These are phyloP conservation scores for Ammospiza maritima DNA, from an alignment of 2,797 vertebrate genomes.

Conservation along the genomic window DNA sequence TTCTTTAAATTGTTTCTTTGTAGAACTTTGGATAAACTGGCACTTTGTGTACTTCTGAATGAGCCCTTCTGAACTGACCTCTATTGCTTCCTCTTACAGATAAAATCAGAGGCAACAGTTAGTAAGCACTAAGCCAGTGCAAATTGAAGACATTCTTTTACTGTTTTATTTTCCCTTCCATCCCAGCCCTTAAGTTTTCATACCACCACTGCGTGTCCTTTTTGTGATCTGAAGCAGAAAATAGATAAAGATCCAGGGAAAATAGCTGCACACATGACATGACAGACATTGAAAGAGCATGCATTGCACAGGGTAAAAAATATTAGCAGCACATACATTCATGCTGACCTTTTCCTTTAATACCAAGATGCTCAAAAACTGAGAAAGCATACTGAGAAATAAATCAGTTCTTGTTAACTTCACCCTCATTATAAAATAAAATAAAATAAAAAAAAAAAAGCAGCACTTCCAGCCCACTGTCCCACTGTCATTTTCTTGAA, in stretches of 20 bases:
- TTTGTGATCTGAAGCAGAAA: background rate
- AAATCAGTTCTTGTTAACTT: background rate
- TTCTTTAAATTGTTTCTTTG: background rate
- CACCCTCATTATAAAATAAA: background rate
- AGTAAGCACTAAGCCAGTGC: background rate
- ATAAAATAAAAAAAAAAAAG: no score
- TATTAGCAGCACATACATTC: background rate
- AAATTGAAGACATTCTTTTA: background rate
- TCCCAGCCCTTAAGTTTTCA: background rate
- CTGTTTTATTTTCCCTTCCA: background rate
- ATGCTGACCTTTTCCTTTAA: background rate
- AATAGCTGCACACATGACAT: background rate
- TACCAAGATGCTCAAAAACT: background rate
- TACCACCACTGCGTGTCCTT: background rate
- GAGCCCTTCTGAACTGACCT: background rate
- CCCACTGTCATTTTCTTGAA: background rate
- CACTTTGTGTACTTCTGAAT: background rate
- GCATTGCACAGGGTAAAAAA: background rate
- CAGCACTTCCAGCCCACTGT: background rate
- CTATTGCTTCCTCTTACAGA: background rate
- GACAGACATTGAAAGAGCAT: background rate
- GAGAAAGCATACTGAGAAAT: background rate
- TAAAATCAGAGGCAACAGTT: background rate
- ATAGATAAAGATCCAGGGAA: background rate
- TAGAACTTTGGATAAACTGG: background rate